Evolutionary conservation across 1,140 invertebrate species (phyloP).

Genomic region (Diploscapter pachys): DNA sequence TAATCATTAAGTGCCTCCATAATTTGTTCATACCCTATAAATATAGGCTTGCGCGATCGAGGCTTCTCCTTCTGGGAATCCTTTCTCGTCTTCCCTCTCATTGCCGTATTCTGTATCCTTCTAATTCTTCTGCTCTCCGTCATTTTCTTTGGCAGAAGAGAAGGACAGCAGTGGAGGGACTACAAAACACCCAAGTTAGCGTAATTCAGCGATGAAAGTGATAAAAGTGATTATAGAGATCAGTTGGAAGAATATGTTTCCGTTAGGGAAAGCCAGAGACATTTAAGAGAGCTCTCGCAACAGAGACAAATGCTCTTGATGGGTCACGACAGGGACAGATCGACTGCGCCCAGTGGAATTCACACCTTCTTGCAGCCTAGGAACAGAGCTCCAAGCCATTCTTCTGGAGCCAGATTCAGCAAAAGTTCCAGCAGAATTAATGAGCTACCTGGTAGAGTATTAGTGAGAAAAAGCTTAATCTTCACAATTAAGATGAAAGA

Average conservation of each 20-base stretch:
- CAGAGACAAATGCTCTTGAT: constrained; percentile 39
- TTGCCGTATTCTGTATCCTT: constrained; percentile 17
- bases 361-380: constrained; percentile 41
- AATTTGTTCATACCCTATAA: too few relatives aligned
- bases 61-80: background rate
- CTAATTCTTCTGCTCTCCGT: constrained; percentile 28
- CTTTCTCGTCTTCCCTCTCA: constrained; percentile 8
- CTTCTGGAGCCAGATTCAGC: constrained; percentile 14
- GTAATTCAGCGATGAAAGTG: background rate
- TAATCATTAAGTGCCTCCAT: too few relatives aligned
- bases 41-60: background rate
- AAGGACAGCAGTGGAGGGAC: constrained; percentile 42
- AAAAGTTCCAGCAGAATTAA: constrained; percentile 28
- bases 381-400: constrained; percentile 31
- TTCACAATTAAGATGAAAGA: background rate
- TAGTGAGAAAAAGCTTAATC: background rate
- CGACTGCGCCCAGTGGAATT: constrained; percentile 37
- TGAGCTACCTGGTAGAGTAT: constrained; percentile 6
- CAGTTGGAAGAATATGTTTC: constrained; percentile 39
- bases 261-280: constrained; percentile 36
- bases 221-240: constrained; percentile 20
- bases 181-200: constrained; percentile 37
- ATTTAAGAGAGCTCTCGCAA: constrained; percentile 36
- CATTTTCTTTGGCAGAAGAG: constrained; percentile 40
- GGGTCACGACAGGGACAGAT: constrained; percentile 29